These are phyloP conservation scores for Chelon auratus DNA, from an alignment of 2,797 vertebrate genomes.

Conservation along the genomic window DNA sequence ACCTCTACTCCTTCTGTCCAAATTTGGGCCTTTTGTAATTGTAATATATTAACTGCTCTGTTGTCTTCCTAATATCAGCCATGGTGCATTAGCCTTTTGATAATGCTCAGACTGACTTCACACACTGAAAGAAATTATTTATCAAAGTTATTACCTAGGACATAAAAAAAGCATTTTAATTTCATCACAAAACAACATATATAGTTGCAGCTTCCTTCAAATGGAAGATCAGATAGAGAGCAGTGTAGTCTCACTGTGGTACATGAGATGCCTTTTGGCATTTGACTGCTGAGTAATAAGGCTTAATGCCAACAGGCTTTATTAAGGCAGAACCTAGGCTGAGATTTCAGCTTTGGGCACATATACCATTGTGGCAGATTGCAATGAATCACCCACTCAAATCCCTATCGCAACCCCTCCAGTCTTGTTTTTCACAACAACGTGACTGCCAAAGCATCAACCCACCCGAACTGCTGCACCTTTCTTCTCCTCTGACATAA, in stretches of 20 bases:
- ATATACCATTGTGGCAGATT: conserved; percentile 75
- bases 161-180: conserved; percentile 16
- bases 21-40: background rate
- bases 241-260: conserved; percentile 36
- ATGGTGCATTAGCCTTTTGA: background rate
- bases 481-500: conserved; percentile 72
- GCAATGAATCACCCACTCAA: conserved; percentile 80
- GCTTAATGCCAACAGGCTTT: conserved; percentile 72
- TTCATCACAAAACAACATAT: conserved; percentile 2
- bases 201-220: conserved; percentile 8
- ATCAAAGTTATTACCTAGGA: conserved; percentile 11
- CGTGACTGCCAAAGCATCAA: conserved; percentile 73
- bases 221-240: conserved; percentile 42
- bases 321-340: conserved; percentile 74
- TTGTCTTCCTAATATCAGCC: background rate
- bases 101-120: background rate
- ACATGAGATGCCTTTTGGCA: conserved; percentile 71
- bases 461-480: conserved; percentile 68
- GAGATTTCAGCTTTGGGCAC: conserved; percentile 75
- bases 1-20: background rate
- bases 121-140: conserved; percentile 11
- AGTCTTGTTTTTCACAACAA: conserved; percentile 69
- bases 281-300: conserved; percentile 76
- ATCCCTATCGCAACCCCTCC: conserved; percentile 73
- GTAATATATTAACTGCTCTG: background rate